Evolutionary conservation across 37 sponge, comb jelly and placozoan species (phyloP).

Genomic region (Mnemiopsis leidyi): DNA sequence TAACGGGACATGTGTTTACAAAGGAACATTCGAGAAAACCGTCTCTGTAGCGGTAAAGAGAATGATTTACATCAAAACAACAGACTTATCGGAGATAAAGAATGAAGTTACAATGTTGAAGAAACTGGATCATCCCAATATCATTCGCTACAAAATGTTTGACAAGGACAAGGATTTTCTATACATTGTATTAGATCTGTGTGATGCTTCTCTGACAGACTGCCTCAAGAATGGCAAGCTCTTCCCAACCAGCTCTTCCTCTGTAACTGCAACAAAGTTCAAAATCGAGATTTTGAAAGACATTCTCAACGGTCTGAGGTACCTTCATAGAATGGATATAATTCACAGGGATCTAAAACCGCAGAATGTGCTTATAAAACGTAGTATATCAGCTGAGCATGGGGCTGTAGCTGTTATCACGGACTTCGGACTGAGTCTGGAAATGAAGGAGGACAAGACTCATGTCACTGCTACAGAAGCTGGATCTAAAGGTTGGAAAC

Average conservation of each 20-base stretch:
- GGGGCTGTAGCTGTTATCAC: conserved; percentile 2
- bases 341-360: conserved; percentile 62
- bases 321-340: conserved; percentile 20
- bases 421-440: conserved; percentile 62
- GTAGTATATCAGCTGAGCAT: background rate
- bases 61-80: background rate
- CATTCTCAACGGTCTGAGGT: background rate
- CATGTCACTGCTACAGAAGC: conserved; percentile 13
- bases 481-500: conserved; percentile 28
- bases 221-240: background rate
- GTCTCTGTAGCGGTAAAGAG: conserved; percentile 38
- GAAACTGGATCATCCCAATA: conserved; percentile 31
- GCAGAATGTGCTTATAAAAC: conserved; percentile 5
- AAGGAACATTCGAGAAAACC: background rate
- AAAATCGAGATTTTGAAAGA: background rate
- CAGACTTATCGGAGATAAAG: background rate
- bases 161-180: conserved; percentile 33
- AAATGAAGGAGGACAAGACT: conserved; percentile 23
- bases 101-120: background rate
- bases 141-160: background rate
- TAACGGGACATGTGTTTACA: conserved; percentile 47
- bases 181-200: conserved; percentile 43
- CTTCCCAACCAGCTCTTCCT: background rate
- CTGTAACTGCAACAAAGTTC: background rate
- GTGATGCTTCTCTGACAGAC: background rate